Evolutionary conservation across 2,888 invertebrate species (phyloP).

Genomic region (Volucella bombylans): DNA sequence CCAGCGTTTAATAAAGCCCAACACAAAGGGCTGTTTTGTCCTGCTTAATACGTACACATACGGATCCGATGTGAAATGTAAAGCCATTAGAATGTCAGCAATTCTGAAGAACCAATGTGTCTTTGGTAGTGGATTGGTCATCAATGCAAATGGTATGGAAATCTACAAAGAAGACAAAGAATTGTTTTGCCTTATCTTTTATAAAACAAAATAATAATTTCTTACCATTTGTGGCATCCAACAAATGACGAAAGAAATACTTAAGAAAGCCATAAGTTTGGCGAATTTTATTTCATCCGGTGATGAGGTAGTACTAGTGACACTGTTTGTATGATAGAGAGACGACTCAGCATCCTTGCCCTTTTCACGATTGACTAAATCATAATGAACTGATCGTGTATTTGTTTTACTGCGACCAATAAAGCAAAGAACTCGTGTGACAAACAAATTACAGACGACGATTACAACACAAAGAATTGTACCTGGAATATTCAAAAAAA

Average conservation of each 20-base stretch:
- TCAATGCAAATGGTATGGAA: slow-evolving; percentile 85
- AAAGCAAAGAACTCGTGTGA: slow-evolving; percentile 88
- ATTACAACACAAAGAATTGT: slow-evolving; percentile 88
- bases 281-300: slow-evolving; percentile 93
- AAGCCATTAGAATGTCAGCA: slow-evolving; percentile 89
- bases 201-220: background rate
- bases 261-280: slow-evolving; percentile 91
- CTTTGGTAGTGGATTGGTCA: slow-evolving; percentile 77
- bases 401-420: slow-evolving; percentile 81
- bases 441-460: slow-evolving; percentile 92
- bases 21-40: slow-evolving; percentile 82
- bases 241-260: slow-evolving; percentile 91
- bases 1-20: slow-evolving; percentile 80
- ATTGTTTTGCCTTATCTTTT: slow-evolving; percentile 5
- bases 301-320: slow-evolving; percentile 81
- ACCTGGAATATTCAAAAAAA: slow-evolving; percentile 83
- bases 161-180: slow-evolving; percentile 82
- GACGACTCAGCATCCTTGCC: slow-evolving; percentile 75
- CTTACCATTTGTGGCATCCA: slow-evolving; percentile 95
- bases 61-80: slow-evolving; percentile 93
- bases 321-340: slow-evolving; percentile 80
- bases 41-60: slow-evolving; percentile 91
- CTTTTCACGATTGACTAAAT: slow-evolving; percentile 79
- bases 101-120: slow-evolving; percentile 82
- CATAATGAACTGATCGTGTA: slow-evolving; percentile 79